Evolutionary conservation across 2,888 invertebrate genomes (phyloP).

Genomic region (Heliconius erato): DNA sequence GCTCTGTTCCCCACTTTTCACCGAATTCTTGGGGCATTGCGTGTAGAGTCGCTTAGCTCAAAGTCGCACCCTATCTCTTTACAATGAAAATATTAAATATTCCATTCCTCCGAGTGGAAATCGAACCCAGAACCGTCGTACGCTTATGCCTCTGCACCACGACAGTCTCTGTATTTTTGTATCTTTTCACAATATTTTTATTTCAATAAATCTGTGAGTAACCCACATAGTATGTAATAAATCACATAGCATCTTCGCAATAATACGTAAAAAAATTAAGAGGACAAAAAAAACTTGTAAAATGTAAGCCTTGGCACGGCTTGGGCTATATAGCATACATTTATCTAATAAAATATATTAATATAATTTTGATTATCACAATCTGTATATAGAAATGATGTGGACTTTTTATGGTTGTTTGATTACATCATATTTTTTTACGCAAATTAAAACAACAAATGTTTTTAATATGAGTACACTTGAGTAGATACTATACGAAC

Average conservation of each 20-base stretch:
- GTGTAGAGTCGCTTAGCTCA: no score
- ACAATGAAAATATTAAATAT: neutral
- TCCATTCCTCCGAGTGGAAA: neutral
- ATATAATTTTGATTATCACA: neutral
- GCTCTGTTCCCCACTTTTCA: neutral
- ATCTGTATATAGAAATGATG: neutral
- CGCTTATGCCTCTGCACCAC: neutral
- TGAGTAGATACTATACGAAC: no score
- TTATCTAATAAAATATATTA: neutral
- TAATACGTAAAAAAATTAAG: neutral
- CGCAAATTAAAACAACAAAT: neutral
- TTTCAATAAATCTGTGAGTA: no score
- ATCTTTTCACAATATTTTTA: no score
- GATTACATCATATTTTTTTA: neutral
- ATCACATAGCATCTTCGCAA: no score
- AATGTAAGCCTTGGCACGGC: neutral
- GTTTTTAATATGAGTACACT: neutral
- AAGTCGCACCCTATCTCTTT: no score
- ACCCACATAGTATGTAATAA: no score
- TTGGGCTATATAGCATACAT: neutral
- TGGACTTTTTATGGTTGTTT: neutral
- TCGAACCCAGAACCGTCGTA: neutral
- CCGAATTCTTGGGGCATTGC: neutral
- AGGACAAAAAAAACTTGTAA: neutral
- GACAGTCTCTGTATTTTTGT: neutral